Percentiles rank a stretch among this genome's conserved stretches.
These are phyloP conservation scores for Tenthredo distinguenda DNA, from an alignment of 2,888 invertebrate species.

Conservation along the genomic window DNA sequence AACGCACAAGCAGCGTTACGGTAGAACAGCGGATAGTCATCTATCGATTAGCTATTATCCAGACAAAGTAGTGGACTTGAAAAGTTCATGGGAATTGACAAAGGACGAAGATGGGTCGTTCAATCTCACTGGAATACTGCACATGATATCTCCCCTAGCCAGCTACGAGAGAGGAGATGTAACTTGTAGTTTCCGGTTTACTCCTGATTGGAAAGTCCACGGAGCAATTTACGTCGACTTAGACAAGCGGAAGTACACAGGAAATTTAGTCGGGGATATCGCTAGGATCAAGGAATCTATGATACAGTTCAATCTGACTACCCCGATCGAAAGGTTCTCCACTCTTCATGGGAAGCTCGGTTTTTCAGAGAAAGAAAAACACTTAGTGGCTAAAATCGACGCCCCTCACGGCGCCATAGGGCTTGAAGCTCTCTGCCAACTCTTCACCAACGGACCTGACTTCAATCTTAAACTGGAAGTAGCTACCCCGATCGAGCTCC, in stretches of 20 bases:
- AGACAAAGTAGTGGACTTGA: conserved; percentile 84
- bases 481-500: conserved; percentile 86
- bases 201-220: conserved; percentile 83
- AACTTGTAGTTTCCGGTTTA: conserved; percentile 84
- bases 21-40: conserved; percentile 78
- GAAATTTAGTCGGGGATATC: conserved; percentile 82
- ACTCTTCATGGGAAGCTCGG: conserved; percentile 86
- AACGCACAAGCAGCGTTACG: conserved; percentile 80
- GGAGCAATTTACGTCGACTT: conserved; percentile 87
- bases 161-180: conserved; percentile 84
- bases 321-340: conserved; percentile 85
- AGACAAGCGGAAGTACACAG: conserved; percentile 85
- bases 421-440: conserved; percentile 83
- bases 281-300: conserved; percentile 87
- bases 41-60: conserved; percentile 82
- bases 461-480: conserved; percentile 88
- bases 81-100: conserved; percentile 85
- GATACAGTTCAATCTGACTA: conserved; percentile 87
- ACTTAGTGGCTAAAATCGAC: conserved; percentile 87
- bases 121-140: conserved; percentile 85
- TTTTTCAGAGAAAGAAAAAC: conserved; percentile 85
- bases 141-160: conserved; percentile 84
- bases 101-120: conserved; percentile 79
- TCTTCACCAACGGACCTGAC: conserved; percentile 82
- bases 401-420: conserved; percentile 86